Percentiles rank a stretch among this genome's conserved stretches.
Conservation (phyloP, 2,113 vertebrate genomes). For the Caracal caracal region DNA sequence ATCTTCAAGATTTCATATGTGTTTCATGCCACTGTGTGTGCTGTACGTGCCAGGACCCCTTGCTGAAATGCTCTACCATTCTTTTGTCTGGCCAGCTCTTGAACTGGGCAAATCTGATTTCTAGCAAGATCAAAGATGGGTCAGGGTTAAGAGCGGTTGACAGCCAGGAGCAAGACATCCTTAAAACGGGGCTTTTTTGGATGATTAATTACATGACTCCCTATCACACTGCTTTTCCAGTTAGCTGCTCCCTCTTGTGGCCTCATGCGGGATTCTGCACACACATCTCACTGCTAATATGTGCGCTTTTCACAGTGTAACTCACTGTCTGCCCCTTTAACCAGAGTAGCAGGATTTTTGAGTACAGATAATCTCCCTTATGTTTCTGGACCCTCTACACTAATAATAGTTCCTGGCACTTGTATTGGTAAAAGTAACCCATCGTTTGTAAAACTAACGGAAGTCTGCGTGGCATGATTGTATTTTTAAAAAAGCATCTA, state of each 20-base stretch:
- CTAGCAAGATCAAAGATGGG: not conserved
- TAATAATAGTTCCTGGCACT: not conserved
- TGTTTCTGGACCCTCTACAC: not conserved
- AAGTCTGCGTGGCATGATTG: not conserved
- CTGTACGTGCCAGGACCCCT: fast-evolving
- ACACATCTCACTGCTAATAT: fast-evolving
- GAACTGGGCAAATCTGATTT: not conserved
- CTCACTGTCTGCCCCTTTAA: not conserved
- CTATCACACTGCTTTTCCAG: not conserved
- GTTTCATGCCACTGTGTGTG: not conserved
- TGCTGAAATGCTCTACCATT: not conserved
- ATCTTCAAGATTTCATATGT: not conserved
- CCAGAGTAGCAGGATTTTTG: not conserved
- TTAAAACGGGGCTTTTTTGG: fast-evolving
- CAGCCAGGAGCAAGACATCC: not conserved
- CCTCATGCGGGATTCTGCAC: not conserved
- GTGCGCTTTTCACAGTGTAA: fast-evolving
- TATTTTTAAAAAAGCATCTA: not conserved
- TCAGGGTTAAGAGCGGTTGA: not conserved
- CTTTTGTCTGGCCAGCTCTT: not conserved
- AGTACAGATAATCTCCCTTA: not conserved
- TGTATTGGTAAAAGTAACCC: not conserved
- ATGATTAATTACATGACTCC: not conserved
- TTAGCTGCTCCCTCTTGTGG: not conserved
- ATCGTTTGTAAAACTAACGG: not conserved